These are phyloP conservation scores for Pseudorasbora parva DNA, from an alignment of 2,113 vertebrate species.

Conservation along the genomic window DNA sequence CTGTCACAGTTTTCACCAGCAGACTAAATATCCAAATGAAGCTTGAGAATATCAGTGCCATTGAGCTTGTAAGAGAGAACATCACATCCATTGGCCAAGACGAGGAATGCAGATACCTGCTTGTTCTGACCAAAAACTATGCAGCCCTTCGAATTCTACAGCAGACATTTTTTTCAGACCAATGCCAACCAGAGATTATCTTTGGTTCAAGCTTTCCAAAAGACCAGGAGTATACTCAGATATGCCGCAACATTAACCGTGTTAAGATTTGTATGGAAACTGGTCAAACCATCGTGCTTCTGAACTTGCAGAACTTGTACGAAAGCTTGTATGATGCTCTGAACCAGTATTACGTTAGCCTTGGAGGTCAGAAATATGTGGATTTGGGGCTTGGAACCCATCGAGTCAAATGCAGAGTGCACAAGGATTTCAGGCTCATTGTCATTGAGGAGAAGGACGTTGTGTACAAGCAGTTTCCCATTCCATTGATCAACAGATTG, in stretches of 20 bases:
- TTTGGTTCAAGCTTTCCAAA: slow-evolving; percentile 95
- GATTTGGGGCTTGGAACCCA: slow-evolving; percentile 95
- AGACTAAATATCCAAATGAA: slow-evolving; percentile 58
- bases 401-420: slow-evolving; percentile 94
- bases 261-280: slow-evolving; percentile 98
- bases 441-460: slow-evolving; percentile 93
- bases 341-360: slow-evolving; percentile 94
- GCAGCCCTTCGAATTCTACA: slow-evolving; percentile 91
- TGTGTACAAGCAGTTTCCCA: slow-evolving; percentile 90
- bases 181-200: slow-evolving; percentile 88
- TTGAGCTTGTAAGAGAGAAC: slow-evolving; percentile 86
- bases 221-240: slow-evolving; percentile 94
- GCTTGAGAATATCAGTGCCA: slow-evolving; percentile 73
- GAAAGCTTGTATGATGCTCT: slow-evolving; percentile 97
- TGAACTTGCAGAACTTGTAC: slow-evolving; percentile 95
- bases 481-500: slow-evolving; percentile 95
- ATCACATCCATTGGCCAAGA: slow-evolving; percentile 75
- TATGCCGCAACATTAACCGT: slow-evolving; percentile 94
- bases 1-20: slow-evolving; percentile 81
- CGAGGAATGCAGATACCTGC: slow-evolving; percentile 88
- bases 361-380: slow-evolving; percentile 94
- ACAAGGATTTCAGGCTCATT: slow-evolving; percentile 85
- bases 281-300: slow-evolving; percentile 86
- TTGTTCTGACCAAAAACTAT: slow-evolving; percentile 91
- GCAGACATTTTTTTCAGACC: slow-evolving; percentile 78